phyloP scores from a whole-genome alignment of 2,797 vertebrate genomes.

The Hemibagrus guttatus region DNA sequence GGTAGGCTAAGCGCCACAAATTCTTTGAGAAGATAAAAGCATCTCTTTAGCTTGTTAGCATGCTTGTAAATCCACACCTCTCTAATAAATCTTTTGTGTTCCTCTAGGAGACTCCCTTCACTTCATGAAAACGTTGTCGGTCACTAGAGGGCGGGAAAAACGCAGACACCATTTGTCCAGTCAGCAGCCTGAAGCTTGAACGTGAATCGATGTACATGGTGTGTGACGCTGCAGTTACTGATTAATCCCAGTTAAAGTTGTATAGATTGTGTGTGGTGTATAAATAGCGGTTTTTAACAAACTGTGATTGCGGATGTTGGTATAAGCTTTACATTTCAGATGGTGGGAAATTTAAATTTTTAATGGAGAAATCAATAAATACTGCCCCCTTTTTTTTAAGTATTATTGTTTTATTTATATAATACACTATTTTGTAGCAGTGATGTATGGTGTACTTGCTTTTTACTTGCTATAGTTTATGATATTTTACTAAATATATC shows the following conservation, averaged over 20 bases:
- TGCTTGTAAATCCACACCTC: neutral
- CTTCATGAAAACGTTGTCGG: neutral
- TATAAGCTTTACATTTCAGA: neutral
- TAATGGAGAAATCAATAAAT: neutral
- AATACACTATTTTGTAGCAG: too few species aligned
- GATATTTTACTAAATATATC: neutral
- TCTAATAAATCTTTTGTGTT: neutral
- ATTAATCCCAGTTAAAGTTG: neutral
- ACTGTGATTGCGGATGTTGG: neutral
- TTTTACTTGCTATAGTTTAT: neutral
- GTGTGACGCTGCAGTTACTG: neutral
- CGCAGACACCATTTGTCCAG: neutral
- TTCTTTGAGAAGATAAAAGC: neutral
- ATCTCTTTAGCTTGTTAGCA: neutral
- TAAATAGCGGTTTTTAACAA: neutral
- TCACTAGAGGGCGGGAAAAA: conserved; percentile 42
- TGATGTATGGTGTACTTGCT: neutral
- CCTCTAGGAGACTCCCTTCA: neutral
- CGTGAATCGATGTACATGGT: conserved; percentile 27
- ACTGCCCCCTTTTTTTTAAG: neutral
- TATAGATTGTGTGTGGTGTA: neutral
- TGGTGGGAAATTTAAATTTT: too few species aligned
- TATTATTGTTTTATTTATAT: neutral
- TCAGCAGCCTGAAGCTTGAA: neutral
- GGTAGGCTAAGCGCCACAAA: neutral